Base-by-base conservation (phyloP, 2,797 vertebrate species). In the Acrossocheilus wenchowensis region DNA sequence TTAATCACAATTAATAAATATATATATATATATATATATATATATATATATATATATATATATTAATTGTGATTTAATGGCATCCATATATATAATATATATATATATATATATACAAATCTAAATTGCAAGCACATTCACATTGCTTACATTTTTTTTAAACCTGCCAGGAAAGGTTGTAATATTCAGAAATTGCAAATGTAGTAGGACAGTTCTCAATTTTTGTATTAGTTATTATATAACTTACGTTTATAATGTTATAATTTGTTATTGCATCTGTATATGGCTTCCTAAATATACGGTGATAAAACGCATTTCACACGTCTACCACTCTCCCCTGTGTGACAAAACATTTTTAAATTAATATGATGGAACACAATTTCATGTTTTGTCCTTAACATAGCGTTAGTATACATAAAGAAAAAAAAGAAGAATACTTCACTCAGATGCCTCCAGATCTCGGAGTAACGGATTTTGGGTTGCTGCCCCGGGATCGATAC, bases 401-500 rank as follows among this genome's bases (percentile, higher is more conserved):
- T 72, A 80, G 72, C 50, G 1, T 57, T 94, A 99, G 97, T 78
- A 91, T 98, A 79, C 86, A 92, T 91, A 96, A 93, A 85, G 94
- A 94, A 19, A 95, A 95, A 87, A 90, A 91, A 90, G 91, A 94
- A 82, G 95, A 96, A 86, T 92, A 89, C 81, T 93, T 91, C 68
- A 96, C 95, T 66, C 93, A 93, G 87, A 94, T 99, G 92, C 96
- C 97, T 64, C 89, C 92, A 84, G 94, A 95, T 72, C 93, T 92
- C 78, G 91, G 94, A 45, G 93, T 97, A 87, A 90, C 91, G 7
- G 94, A 98, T 90, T 98, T 99, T 84, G 98, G 98, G 36, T 92
- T 93, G 0, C 93, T 98, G 88, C 98, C 98, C 1, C 94, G 98
- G 87, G 92, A 94, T 74, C 91, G 89, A 81, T 99, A 99, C 90